Conservation (phyloP, 2,797 vertebrate genomes). For the Bradypodion ventrale region DNA sequence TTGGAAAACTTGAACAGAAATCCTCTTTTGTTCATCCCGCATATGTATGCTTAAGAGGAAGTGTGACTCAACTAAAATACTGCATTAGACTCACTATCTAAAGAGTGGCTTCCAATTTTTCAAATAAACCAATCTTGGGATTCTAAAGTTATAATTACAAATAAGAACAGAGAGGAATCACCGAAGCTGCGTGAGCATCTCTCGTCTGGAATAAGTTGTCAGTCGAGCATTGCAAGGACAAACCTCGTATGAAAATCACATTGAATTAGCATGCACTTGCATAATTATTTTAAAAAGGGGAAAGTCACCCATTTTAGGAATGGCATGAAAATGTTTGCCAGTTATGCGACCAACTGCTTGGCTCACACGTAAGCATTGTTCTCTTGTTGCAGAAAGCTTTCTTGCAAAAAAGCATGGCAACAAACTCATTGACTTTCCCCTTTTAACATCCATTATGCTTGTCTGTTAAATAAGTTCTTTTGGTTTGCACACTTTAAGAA, state of each 20-base stretch:
- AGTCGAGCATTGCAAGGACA: constrained; percentile 58
- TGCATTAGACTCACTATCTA: constrained; percentile 41
- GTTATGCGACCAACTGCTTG: constrained; percentile 46
- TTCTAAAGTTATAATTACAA: constrained; percentile 27
- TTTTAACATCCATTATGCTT: constrained; percentile 39
- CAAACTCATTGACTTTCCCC: constrained; percentile 5
- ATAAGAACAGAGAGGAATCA: constrained; percentile 38
- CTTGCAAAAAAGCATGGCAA: constrained; percentile 28
- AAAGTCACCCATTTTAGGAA: constrained; percentile 47
- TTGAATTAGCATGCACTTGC: constrained; percentile 56
- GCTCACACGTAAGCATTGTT: constrained; percentile 52
- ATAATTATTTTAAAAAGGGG: constrained; percentile 45
- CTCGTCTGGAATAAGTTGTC: constrained; percentile 28
- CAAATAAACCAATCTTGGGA: neutral
- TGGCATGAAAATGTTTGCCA: constrained; percentile 59
- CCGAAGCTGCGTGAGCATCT: constrained; percentile 40
- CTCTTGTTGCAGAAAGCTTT: constrained; percentile 56
- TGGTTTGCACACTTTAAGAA: constrained; percentile 25
- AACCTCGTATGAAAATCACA: constrained; percentile 55
- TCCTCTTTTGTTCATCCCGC: constrained; percentile 57
- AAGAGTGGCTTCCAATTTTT: constrained; percentile 39
- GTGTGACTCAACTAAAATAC: constrained; percentile 42
- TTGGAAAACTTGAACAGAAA: constrained; percentile 53
- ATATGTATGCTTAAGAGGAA: constrained; percentile 44
- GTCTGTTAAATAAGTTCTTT: constrained; percentile 30